Evolutionary conservation across 2,888 invertebrate genomes (phyloP), one percentile per base, ranked within the genome.

Genomic region (Timema podura): DNA sequence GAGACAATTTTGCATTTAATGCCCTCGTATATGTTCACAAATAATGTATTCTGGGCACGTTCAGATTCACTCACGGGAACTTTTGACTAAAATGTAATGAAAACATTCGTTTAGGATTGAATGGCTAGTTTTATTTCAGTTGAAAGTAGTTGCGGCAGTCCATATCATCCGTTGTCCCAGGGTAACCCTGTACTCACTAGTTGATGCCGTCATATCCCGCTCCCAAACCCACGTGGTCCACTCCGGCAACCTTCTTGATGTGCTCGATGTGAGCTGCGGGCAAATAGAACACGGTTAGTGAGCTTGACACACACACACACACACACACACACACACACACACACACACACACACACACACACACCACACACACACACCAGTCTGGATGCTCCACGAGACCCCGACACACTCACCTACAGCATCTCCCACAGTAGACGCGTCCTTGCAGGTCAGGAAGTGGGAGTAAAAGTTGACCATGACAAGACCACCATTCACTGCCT

Each of bases 171-270:
- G n/a, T n/a, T n/a, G n/a, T n/a, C n/a, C n/a, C n/a, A n/a, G n/a
- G n/a, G n/a, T n/a, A n/a, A n/a, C n/a, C n/a, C n/a, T 9, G n/a
- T 82, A 91, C 93, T 92, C 85, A 95, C 94, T 88, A 89, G 86
- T 93, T 92, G 82, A 94, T 93, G 78, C 94, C 94, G 80, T 94
- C 93, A 83, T 91, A 94, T 77, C 93, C 94, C 72, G 93, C 93
- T 73, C 94, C 95, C 74, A 95, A 86, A 67, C 94, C 95, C 73
- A 94, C 92, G 82, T 91, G 90, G 85, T 94, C 93, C 78, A 93
- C 89, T 74, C 95, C 94, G 73, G 93, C 93, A 74, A 92, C 87
- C 79, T 90, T 89, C 77, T 91, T 87, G 79, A 94, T 91, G 84
- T 94, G 93, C 86, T 94, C 93, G 83, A 95, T 93, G 84, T 95